These are phyloP conservation scores for Drosophila niveifrons DNA, from an alignment of 2,888 invertebrate genomes.

Conservation along the genomic window DNA sequence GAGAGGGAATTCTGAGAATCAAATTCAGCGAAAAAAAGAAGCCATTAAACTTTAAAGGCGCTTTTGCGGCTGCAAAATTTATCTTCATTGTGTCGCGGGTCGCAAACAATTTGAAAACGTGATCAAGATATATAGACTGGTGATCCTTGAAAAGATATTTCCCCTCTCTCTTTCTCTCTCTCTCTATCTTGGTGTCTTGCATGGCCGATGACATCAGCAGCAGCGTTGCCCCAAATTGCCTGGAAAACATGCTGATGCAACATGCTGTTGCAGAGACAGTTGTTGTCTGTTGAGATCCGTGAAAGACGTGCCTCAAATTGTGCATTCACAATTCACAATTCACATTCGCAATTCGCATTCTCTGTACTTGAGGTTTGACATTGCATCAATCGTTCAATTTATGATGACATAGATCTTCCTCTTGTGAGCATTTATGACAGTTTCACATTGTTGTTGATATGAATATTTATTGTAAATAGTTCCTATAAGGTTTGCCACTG, in stretches of 20 bases:
- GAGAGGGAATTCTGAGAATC: constrained; percentile 63
- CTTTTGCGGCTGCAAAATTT: constrained; percentile 50
- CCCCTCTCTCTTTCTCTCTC: too few species aligned
- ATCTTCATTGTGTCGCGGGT: constrained; percentile 52
- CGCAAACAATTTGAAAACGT: constrained; percentile 44
- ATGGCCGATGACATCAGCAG: constrained; percentile 67
- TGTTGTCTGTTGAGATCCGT: constrained; percentile 16
- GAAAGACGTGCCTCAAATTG: constrained; percentile 53
- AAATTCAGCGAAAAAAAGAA: constrained; percentile 48
- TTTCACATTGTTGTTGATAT: constrained; percentile 54
- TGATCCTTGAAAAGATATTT: constrained; percentile 53
- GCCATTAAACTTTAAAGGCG: constrained; percentile 25
- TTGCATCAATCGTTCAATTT: constrained; percentile 48
- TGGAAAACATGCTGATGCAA: constrained; percentile 25
- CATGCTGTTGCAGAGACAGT: too few species aligned
- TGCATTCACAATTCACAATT: constrained; percentile 24
- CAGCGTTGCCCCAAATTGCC: constrained; percentile 49
- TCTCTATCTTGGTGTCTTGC: constrained; percentile 5
- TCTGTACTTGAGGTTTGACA: constrained; percentile 61
- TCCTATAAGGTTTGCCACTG: constrained; percentile 47
- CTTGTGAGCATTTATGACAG: constrained; percentile 56
- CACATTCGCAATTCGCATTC: constrained; percentile 2
- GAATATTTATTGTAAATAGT: constrained; percentile 64
- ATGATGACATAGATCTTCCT: constrained; percentile 16
- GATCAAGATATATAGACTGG: constrained; percentile 46